These are phyloP conservation scores for Elephantulus edwardii DNA, from an alignment of 2,113 vertebrate species.

Conservation along the genomic window DNA sequence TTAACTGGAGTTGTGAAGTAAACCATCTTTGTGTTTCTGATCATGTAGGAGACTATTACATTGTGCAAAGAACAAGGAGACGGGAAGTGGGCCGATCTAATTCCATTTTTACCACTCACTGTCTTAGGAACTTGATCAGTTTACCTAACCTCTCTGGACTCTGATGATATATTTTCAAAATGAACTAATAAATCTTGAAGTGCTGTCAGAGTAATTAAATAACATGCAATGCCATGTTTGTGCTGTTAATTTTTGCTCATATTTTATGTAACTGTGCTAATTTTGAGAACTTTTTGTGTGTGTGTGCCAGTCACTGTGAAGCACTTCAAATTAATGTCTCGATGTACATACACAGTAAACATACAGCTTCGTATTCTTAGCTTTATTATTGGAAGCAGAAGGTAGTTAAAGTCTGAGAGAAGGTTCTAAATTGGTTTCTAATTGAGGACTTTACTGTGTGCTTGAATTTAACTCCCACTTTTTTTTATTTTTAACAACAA, in stretches of 20 bases:
- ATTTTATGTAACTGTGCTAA: neutral
- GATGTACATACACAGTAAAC: neutral
- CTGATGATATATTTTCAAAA: constrained; percentile 26
- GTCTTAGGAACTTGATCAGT: neutral
- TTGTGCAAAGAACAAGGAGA: neutral
- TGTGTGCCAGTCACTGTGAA: neutral
- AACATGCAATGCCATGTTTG: neutral
- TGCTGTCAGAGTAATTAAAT: neutral
- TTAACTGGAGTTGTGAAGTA: constrained; percentile 12
- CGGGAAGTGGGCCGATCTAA: neutral
- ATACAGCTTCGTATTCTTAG: neutral
- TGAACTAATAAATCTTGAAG: constrained; percentile 14
- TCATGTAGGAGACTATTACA: neutral
- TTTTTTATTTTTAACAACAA: constrained; percentile 11
- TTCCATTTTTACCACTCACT: neutral
- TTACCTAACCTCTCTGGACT: neutral
- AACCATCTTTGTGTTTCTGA: neutral
- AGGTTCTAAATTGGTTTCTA: neutral
- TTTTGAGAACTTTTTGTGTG: neutral
- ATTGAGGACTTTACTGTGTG: constrained; percentile 26
- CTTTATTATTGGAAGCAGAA: constrained; percentile 5
- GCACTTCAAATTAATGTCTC: neutral
- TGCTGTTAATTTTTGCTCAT: neutral
- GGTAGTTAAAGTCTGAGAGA: neutral
- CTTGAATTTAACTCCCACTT: neutral